Evolutionary conservation across 2,888 invertebrate species (phyloP), one percentile per base, ranked within the genome.

Genomic region (Nomada flava): DNA sequence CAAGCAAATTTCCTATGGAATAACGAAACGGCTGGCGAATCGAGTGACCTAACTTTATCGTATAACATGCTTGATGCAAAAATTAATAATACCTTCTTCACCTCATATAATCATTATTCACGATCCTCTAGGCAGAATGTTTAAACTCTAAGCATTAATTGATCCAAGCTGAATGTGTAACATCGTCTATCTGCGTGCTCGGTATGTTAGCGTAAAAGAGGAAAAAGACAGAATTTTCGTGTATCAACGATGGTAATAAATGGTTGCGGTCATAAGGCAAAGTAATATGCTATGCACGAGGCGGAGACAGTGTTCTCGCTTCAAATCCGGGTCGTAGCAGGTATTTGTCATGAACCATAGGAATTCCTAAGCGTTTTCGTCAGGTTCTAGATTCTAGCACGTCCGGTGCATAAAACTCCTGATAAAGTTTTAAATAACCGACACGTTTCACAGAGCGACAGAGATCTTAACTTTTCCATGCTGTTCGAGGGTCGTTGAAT

Each of bases 341-440:
- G 67, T 83, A 85, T 83, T 87, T 81, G 79, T 87, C 87, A 83
- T 53, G 75, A 76, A 71, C 72, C 70, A 47, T 44, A 62, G 78
- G 63, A 87, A 87, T 86, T 81, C 72, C 71, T 76, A 77, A 81
- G 67, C 73, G 44, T 74, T 63, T 65, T 68, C 65, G 60, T 70
- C 68, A 18, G 23, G n/a, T 42, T 36, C 29, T 53, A 62, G 77
- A 84, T 77, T 84, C 60, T 50, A 2, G 65, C 73, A 79, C 79
- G 81, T 79, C 59, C 57, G 23, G 13, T 42, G 80, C 67, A 71
- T 71, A 74, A 82, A 82, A 53, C 62, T 63, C 60, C 67, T 44
- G 79, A 53, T 75, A 67, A 65, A 70, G 72, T 70, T 60, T 74
- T 70, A 74, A 81, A 74, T 79, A 81, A 74, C 69, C 53, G 59